These are phyloP conservation scores for Oncorhynchus clarkii DNA, from an alignment of 2,113 vertebrate genomes.

Conservation along the genomic window DNA sequence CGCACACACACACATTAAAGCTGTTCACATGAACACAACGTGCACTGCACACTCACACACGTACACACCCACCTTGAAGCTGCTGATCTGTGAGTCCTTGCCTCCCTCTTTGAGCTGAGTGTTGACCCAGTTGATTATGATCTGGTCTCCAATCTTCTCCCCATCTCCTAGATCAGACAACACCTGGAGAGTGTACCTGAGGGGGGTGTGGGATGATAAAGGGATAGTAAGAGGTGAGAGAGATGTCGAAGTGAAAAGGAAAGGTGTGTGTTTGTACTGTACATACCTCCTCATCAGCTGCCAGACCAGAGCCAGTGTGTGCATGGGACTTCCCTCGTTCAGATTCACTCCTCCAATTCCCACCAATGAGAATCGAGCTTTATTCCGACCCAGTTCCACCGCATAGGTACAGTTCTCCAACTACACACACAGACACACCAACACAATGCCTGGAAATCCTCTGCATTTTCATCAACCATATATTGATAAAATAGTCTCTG, in stretches of 20 bases:
- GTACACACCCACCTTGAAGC: conserved; percentile 84
- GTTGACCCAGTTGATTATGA: conserved; percentile 96
- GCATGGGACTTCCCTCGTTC: conserved; percentile 85
- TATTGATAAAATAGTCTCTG: no score
- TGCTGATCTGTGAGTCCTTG: conserved; percentile 84
- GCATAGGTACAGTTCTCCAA: conserved; percentile 98
- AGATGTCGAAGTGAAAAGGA: not conserved
- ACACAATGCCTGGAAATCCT: no score
- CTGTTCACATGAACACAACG: not conserved
- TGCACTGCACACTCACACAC: not conserved
- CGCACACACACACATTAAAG: not conserved
- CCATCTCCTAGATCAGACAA: conserved; percentile 90
- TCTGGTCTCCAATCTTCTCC: conserved; percentile 87
- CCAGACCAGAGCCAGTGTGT: conserved; percentile 92
- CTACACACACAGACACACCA: conserved; percentile 55
- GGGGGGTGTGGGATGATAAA: not conserved
- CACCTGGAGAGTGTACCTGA: conserved; percentile 90
- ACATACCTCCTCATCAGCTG: conserved; percentile 94
- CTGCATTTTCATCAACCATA: no score
- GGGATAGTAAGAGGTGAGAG: not conserved
- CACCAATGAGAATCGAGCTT: conserved; percentile 92
- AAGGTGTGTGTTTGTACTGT: no score
- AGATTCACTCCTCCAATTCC: conserved; percentile 92
- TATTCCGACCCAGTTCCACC: conserved; percentile 83
- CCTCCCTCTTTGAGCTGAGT: conserved; percentile 77